Conservation (phyloP, 1,140 invertebrate species). For the Cotesia typhae region DNA sequence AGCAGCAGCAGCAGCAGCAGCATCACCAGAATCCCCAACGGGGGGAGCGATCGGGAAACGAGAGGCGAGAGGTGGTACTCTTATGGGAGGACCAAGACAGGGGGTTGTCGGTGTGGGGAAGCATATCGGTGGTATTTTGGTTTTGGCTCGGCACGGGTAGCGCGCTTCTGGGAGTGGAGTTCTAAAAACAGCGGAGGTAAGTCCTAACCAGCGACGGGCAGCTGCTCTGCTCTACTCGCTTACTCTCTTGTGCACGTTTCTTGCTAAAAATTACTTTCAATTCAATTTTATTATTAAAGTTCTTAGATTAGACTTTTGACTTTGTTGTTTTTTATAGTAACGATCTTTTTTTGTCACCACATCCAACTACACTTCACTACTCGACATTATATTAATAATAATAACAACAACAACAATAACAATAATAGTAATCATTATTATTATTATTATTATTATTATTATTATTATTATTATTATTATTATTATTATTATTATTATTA, state of each 20-base stretch:
- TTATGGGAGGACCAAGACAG: conserved; percentile 30
- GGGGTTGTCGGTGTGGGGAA: conserved; percentile 37
- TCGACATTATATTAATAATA: too few species aligned
- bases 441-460: too few species aligned
- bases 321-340: background rate
- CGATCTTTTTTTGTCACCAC: background rate
- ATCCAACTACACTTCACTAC: conserved; percentile 31
- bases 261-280: conserved; percentile 34
- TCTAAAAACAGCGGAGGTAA: conserved; percentile 68
- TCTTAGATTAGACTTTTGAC: background rate
- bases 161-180: conserved; percentile 66
- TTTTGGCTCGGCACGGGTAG: conserved; percentile 65
- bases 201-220: conserved; percentile 49
- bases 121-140: conserved; percentile 63
- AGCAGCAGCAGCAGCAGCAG: too few species aligned
- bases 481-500: too few species aligned
- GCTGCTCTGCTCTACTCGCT: conserved; percentile 40
- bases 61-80: conserved; percentile 18
- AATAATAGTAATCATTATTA: too few species aligned
- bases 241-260: conserved; percentile 36
- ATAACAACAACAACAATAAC: too few species aligned
- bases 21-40: background rate
- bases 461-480: too few species aligned
- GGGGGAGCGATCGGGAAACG: background rate
- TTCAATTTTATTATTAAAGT: conserved; percentile 29